phyloP scores from a whole-genome alignment of 1,140 invertebrate species.

The Planococcus citri region DNA sequence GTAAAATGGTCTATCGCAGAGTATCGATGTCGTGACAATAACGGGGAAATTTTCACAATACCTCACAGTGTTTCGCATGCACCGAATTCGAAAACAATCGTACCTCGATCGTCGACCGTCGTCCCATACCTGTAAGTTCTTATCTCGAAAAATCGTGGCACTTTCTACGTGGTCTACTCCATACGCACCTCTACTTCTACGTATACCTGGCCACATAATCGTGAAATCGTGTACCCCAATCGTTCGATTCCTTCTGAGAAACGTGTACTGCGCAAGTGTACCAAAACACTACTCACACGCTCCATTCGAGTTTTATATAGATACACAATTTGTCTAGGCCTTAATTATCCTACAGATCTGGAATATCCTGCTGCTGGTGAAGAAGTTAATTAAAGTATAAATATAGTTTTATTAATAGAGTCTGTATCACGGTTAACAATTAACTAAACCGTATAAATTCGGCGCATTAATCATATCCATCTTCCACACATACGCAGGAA shows the following conservation, averaged over 20 bases:
- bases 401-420: slow-evolving; percentile 4
- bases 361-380: neutral
- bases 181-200: no score
- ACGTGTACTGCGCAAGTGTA: neutral
- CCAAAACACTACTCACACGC: no score
- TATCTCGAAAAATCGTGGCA: neutral
- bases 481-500: no score
- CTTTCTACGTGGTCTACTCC: neutral
- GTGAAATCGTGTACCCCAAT: neutral
- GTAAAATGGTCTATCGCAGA: no score
- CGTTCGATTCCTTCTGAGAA: neutral
- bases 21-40: no score
- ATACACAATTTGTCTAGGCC: neutral
- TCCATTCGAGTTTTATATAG: neutral
- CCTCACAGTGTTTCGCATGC: no score
- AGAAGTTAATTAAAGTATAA: neutral
- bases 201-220: neutral
- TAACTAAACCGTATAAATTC: slow-evolving; percentile 7
- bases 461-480: neutral
- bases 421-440: slow-evolving; percentile 6
- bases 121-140: no score
- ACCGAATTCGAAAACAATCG: no score
- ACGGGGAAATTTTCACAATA: no score
- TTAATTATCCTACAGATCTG: neutral
- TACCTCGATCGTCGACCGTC: no score